Evolutionary conservation across 2,888 invertebrate genomes (phyloP).

Genomic region (Sialis lutaria): DNA sequence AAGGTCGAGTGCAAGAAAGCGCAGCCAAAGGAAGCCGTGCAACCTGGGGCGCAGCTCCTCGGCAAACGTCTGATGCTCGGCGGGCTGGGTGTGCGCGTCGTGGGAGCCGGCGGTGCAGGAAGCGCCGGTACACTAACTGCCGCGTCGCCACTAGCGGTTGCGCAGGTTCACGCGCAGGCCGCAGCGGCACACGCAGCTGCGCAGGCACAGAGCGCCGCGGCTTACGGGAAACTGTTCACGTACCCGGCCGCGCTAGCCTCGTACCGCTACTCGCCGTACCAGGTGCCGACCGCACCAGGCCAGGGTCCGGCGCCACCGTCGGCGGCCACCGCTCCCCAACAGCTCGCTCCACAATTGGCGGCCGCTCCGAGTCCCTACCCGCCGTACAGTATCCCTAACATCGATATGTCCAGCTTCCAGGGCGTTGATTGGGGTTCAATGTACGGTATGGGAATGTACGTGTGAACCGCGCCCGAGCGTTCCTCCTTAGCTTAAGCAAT

Average conservation of each 20-base stretch:
- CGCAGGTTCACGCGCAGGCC: conserved; percentile 26
- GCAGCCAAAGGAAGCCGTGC: conserved; percentile 78
- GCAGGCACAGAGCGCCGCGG: conserved; percentile 40
- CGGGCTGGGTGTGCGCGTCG: conserved; percentile 48
- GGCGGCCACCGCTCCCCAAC: conserved; percentile 35
- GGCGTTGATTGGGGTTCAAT: conserved; percentile 82
- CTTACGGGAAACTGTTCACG: conserved; percentile 47
- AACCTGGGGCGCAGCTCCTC: conserved; percentile 46
- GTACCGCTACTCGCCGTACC: conserved; percentile 46
- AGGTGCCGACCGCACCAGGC: conserved; percentile 29
- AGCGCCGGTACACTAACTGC: conserved; percentile 29
- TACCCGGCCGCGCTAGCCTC: conserved; percentile 38
- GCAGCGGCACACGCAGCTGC: conserved; percentile 34
- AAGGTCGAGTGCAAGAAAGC: conserved; percentile 84
- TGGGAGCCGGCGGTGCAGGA: conserved; percentile 39
- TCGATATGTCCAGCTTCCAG: conserved; percentile 85
- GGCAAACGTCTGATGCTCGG: conserved; percentile 55
- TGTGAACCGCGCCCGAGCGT: conserved; percentile 30
- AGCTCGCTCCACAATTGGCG: conserved; percentile 39
- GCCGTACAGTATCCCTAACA: conserved; percentile 69
- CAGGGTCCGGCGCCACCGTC: conserved; percentile 25
- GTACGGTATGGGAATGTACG: conserved; percentile 89
- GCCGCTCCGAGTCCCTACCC: conserved; percentile 54
- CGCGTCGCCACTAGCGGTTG: conserved; percentile 40
- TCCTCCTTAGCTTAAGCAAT: conserved; percentile 29